Base-by-base conservation (phyloP, 2,113 vertebrate genomes). In the Heterotis niloticus region DNA sequence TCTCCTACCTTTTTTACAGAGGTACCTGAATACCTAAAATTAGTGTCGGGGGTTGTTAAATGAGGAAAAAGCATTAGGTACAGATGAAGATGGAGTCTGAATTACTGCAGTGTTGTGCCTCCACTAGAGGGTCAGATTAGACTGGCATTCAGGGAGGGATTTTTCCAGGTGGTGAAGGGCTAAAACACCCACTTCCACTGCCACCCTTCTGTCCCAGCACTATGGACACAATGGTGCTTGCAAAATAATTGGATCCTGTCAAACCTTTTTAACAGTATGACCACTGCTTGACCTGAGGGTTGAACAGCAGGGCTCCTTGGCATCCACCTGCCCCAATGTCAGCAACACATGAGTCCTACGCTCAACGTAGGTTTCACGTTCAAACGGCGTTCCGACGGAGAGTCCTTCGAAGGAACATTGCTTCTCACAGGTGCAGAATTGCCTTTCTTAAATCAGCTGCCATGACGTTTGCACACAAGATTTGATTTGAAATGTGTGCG, bases 381-480 rank as follows among this genome's bases (percentile, higher is more conserved):
- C 64, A 66, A 23, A 66, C 34, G 34, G 34, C 34, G 34, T 44
- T 44, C 34, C 34, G 34, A 44, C 7, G 34, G 34, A 2, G 2
- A 44, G 34, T 44, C 34, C 34, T 44, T 20, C 23, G 68, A 9
- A 51, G 18, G 51, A 0, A 29, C n/a, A 34, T 16, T 0, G 1
- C 10, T 17, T 3, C 20, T n/a, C 5, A n/a, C 51, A 29, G 18
- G 3, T 0, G 2, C 23, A 26, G 52, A 59, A 75, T 28, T 75
- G 56, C 52, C 52, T 28, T 16, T 76, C 64, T 64, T n/a, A n/a
- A 59, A 76, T 64, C 74, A 76, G 34, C 18, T 26, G 28, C 57
- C 57, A 3, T 29, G 20, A 1, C 12, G 69, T 18, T 24, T 17
- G 5, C n/a, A n/a, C 14, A 10, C 3, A 5, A 66, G 14, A 66